phyloP scores from a whole-genome alignment of 2,797 vertebrate genomes.

The Pelochelys cantorii region DNA sequence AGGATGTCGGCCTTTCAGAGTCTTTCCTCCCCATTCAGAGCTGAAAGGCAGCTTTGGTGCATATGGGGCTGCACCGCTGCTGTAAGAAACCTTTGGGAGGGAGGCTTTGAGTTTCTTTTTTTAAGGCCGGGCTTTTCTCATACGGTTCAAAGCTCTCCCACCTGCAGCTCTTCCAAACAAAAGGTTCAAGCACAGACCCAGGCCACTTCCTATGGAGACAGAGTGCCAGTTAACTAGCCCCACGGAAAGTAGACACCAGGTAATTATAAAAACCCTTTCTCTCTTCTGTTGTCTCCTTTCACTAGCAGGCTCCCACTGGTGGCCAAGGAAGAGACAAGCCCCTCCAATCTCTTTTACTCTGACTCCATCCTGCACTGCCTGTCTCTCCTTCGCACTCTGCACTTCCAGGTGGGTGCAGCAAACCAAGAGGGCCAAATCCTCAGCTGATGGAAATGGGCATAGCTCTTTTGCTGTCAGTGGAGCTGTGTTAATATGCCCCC shows the following conservation, averaged over 20 bases:
- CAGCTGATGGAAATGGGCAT: background rate
- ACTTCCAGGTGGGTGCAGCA: background rate
- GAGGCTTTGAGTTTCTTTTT: conserved; percentile 18
- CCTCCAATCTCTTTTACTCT: accelerated
- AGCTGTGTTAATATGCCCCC: background rate
- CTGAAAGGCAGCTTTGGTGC: conserved; percentile 28
- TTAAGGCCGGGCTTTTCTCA: conserved; percentile 15
- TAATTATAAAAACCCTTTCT: background rate
- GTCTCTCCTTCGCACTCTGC: background rate
- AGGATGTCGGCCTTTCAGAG: conserved; percentile 37
- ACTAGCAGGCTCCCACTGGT: accelerated
- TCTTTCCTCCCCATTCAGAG: conserved; percentile 30
- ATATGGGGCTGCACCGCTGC: background rate
- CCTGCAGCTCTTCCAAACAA: conserved; percentile 25
- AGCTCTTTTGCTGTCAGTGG: background rate
- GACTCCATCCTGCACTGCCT: background rate
- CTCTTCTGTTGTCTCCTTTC: background rate
- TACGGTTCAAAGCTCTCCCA: conserved; percentile 42
- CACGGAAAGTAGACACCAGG: background rate
- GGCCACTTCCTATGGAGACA: background rate
- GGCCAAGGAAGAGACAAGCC: accelerated
- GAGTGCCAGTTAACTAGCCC: background rate
- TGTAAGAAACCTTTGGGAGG: background rate
- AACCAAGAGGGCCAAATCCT: background rate
- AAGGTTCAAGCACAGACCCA: background rate